Evolutionary conservation across 2,113 vertebrate genomes (phyloP), one percentile per base, ranked within the genome.

Genomic region (Apodemus speciosus): DNA sequence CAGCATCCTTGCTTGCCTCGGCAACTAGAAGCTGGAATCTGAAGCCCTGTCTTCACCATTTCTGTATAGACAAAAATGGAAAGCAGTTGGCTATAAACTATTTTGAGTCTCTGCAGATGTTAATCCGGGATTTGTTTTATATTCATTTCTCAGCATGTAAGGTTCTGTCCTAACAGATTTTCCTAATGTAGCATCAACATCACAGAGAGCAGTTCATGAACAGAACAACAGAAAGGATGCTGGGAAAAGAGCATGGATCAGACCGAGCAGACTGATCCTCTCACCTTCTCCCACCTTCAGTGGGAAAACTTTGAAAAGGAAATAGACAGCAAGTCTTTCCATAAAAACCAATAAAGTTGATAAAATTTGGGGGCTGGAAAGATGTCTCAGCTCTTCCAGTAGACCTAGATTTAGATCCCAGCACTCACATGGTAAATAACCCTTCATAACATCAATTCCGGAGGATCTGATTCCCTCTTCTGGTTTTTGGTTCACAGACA

Each of bases 101-200:
- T 90, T 60, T 85, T 62, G 35, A 91, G 38, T 91, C 40, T 46
- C 38, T 93, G 8, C 62, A 94, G 60, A 85, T 94, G 23, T 69
- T 94, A 81, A 94, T 88, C 76, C 77, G 71, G n/a, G 60, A 89
- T 86, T 9, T 23, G 46, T n/a, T 92, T 76, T 13, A 66, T 69
- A n/a, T 85, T 92, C 71, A 85, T 88, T 89, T 95, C 85, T 46
- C 73, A 73, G 51, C n/a, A 51, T 40, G 23, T 38, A 72, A 94
- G 68, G 13, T 53, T 95, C 56, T 92, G 23, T 90, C 90, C 32
- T 88, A 30, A 77, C 72, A 76, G 56, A 87, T 53, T 86, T 93
- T 77, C 79, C 49, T 92, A 27, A 66, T 58, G 85, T 64, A 49
- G 62, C 53, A 60, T 69, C 32, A 62, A 11, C 21, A 58, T 60